Base-by-base conservation (phyloP, 2,888 invertebrate genomes). In the Antitype chi region DNA sequence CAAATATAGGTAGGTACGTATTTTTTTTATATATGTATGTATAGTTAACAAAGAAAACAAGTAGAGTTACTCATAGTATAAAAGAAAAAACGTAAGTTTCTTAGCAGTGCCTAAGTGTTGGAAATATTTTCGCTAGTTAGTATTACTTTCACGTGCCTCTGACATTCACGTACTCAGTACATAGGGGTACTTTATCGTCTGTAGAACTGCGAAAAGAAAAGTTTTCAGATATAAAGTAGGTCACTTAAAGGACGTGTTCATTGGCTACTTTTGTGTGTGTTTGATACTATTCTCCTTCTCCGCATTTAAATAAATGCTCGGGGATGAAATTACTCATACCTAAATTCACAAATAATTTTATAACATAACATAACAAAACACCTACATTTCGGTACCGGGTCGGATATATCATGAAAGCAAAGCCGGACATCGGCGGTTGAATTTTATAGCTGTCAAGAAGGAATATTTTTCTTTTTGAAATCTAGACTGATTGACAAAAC, bases 51-150 rank as follows among this genome's bases (percentile, higher is more conserved):
- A 72, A 71, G 9, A 49, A 73, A 74, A 52, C 28, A 52, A 25
- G 28, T n/a, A 64, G 2, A 47, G 28, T 23, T 28, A 60, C 23
- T n/a, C n/a, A 8, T 57, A 69, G 7, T 57, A 9, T 49, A 66
- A 67, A 59, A 23, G 15, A 28, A n/a, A 38, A 67, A 74, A 25
- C 13, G n/a, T 25, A 63, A 25, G 49, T 57, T 74, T 49, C 67
- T 59, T 15, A 28, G n/a, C 59, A 20, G 17, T 60, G n/a, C 32
- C 5, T n/a, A 63, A 59, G 79, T 76, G 67, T 52, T 79, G 55
- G 20, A 74, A 82, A 75, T 84, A 76, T 76, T 76, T 76, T 71
- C 13, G 13, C 53, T 78, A 80, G 68, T 84, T 78, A 69, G 59
- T 70, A 86, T 74, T 71, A 6, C 60, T 59, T 64, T 32, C 84